Conservation (phyloP, 2,888 invertebrate genomes). For the Hirtodrosophila histrioides region DNA sequence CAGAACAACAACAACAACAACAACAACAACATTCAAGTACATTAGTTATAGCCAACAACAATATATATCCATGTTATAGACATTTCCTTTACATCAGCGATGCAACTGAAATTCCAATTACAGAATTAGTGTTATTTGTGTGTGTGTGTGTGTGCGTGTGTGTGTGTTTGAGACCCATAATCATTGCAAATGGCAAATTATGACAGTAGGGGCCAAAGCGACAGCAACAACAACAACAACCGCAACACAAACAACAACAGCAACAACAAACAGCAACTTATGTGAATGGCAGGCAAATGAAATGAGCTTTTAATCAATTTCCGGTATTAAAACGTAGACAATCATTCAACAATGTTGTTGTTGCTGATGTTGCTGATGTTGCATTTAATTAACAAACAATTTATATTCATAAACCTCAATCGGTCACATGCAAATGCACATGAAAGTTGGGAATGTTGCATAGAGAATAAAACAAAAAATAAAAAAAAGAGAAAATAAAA, state of each 20-base stretch:
- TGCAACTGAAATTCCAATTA: slow-evolving; percentile 44
- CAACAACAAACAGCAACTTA: slow-evolving; percentile 35
- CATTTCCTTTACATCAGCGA: slow-evolving; percentile 50
- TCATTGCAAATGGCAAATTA: slow-evolving; percentile 74
- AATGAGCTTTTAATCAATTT: slow-evolving; percentile 79
- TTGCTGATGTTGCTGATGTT: slow-evolving; percentile 54
- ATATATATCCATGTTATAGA: slow-evolving; percentile 36
- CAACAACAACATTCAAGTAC: slow-evolving; percentile 12
- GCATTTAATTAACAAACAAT: slow-evolving; percentile 79
- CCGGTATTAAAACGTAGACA: slow-evolving; percentile 72
- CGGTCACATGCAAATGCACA: slow-evolving; percentile 72
- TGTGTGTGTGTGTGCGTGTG: slow-evolving; percentile 18
- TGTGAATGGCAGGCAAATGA: slow-evolving; percentile 56
- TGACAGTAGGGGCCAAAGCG: slow-evolving; percentile 47
- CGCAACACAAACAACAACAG: slow-evolving; percentile 1
- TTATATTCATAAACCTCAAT: slow-evolving; percentile 80
- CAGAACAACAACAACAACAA: slow-evolving; percentile 21
- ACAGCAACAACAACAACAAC: no score
- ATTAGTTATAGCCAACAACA: slow-evolving; percentile 30
- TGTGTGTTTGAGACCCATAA: slow-evolving; percentile 53
- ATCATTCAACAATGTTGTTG: slow-evolving; percentile 43
- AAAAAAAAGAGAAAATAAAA: not conserved
- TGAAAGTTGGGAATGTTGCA: slow-evolving; percentile 42
- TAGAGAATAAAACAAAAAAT: slow-evolving; percentile 25
- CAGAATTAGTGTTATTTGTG: slow-evolving; percentile 15